Conservation (phyloP, 2,888 invertebrate species). For the Agrilus biguttatus region DNA sequence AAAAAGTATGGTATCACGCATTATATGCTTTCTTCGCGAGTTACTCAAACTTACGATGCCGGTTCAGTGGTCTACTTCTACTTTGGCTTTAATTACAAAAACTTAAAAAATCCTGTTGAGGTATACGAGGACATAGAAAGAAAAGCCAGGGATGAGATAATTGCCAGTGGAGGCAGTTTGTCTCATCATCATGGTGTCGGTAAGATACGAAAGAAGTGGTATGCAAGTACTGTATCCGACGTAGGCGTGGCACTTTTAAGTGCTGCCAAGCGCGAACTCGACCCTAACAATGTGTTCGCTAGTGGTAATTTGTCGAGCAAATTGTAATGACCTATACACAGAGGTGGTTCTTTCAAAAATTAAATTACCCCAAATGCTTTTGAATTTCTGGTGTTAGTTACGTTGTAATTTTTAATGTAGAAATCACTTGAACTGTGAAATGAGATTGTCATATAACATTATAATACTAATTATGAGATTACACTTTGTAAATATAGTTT, state of each 20-base stretch:
- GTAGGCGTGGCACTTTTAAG: conserved; percentile 63
- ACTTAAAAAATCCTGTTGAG: conserved; percentile 69
- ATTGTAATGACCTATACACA: conserved; percentile 11
- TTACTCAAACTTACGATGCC: conserved; percentile 94
- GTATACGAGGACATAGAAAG: conserved; percentile 80
- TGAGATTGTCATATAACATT: no score
- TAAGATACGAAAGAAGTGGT: conserved; percentile 81
- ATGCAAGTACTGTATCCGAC: conserved; percentile 68
- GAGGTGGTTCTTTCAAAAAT: not conserved
- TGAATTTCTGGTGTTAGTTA: no score
- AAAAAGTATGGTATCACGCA: conserved; percentile 39
- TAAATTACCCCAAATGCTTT: no score
- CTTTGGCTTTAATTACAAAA: conserved; percentile 24
- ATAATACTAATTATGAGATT: no score
- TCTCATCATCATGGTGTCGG: conserved; percentile 97
- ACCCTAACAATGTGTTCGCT: conserved; percentile 91
- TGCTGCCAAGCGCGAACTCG: conserved; percentile 74
- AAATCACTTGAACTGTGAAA: no score
- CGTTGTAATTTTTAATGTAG: no score
- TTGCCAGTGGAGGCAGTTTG: conserved; percentile 79
- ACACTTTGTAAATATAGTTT: no score
- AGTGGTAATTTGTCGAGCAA: conserved; percentile 57
- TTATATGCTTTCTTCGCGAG: conserved; percentile 62
- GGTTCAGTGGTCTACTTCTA: conserved; percentile 84
- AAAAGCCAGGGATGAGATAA: conserved; percentile 79